Evolutionary conservation across 2,797 vertebrate genomes (phyloP), one percentile per base, ranked within the genome.

Genomic region (Pangasius djambal): DNA sequence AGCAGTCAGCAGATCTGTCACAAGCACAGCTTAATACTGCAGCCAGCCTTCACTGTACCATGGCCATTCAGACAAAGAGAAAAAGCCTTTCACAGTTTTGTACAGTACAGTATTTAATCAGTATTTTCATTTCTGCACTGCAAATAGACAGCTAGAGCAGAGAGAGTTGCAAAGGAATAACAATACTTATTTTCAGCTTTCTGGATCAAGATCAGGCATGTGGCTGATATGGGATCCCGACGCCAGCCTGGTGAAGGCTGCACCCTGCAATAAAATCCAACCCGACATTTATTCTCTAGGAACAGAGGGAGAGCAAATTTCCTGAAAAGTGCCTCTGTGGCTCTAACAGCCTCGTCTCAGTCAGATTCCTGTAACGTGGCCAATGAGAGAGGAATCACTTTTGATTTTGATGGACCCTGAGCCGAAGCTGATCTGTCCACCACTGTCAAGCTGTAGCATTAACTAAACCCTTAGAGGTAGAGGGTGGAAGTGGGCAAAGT

Each of bases 401-500:
- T 93, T 92, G 92, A 93, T 91, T 94, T 93, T 94, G 93, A 93
- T 94, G 91, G 92, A 94, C 91, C 93, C 84, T 40, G 40, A 25
- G 78, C 93, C 92, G 92, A 91, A 81, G 83, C 70, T 92, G 90
- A 78, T 94, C 91, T 88, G 90, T 92, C 90, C 91, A 91, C 92
- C 89, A 87, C 93, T 93, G 92, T 87, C 89, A 91, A 92, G 88
- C 92, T 94, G 84, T 69, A 94, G 94, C 92, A 92, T 94, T 91
- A 90, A 87, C 92, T 94, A 94, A 92, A 93, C 92, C 78, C 75
- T 92, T 92, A 92, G 93, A 95, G 94, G 91, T 89, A 89, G 86
- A 91, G 94, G 91, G 92, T 94, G 94, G 94, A 95, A 94, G 94
- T 92, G 91, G 95, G 94, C 92, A 95, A 92, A 93, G 91, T 89